A percentile compares a stretch with the other conserved stretches of the same genome.
These are phyloP conservation scores for Drosophila serrata DNA, from an alignment of 1,140 invertebrate species.

Conservation along the genomic window DNA sequence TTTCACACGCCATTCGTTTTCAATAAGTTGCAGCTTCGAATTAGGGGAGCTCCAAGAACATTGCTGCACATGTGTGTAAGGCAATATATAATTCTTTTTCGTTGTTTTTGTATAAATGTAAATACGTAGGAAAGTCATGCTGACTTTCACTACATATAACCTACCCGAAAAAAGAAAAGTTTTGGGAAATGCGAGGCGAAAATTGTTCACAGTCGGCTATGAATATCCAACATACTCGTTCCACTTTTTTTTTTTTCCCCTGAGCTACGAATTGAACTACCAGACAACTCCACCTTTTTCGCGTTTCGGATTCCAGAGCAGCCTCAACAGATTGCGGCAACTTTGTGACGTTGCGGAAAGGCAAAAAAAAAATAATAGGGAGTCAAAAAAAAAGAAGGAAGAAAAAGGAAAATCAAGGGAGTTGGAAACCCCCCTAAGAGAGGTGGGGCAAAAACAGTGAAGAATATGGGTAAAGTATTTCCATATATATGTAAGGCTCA, in stretches of 20 bases:
- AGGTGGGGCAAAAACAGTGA: conserved; percentile 41
- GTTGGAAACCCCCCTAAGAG: conserved; percentile 32
- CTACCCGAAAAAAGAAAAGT: conserved; percentile 59
- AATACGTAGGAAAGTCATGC: conserved; percentile 65
- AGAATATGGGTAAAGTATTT: conserved; percentile 56
- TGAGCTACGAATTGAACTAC: conserved; percentile 77
- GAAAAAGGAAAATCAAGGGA: conserved; percentile 21
- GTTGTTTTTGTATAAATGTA: conserved; percentile 39
- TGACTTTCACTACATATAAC: conserved; percentile 54
- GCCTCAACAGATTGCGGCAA: conserved; percentile 70
- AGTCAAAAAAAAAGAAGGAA: conserved; percentile 21
- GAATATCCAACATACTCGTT: conserved; percentile 22
- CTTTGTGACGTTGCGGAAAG: conserved; percentile 62
- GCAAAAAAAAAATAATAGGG: conserved; percentile 9
- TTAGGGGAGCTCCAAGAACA: conserved; percentile 60
- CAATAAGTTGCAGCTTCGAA: conserved; percentile 71
- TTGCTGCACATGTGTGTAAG: conserved; percentile 26
- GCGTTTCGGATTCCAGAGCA: conserved; percentile 53
- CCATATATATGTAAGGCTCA: conserved; percentile 25
- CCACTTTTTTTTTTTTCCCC: conserved; percentile 20
- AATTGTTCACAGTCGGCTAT: conserved; percentile 66
- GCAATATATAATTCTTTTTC: conserved; percentile 23
- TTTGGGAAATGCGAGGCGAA: conserved; percentile 70
- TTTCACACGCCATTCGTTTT: conserved; percentile 81
- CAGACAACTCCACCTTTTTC: conserved; percentile 78